phyloP scores from a whole-genome alignment of 2,888 invertebrate genomes.

The Lepidocyrtinus sp. region DNA sequence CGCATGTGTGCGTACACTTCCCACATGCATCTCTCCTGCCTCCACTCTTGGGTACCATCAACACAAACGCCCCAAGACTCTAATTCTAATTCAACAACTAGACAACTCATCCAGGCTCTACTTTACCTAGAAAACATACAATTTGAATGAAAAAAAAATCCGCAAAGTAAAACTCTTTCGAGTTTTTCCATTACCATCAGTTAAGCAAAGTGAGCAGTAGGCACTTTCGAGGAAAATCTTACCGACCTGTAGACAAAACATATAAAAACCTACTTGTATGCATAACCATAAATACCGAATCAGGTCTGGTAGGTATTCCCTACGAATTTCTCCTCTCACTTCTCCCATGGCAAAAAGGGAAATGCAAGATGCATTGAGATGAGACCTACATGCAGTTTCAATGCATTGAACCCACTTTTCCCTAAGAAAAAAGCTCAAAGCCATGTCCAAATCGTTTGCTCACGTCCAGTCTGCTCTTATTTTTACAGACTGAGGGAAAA shows the following conservation, averaged over 20 bases:
- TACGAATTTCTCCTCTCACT: not conserved
- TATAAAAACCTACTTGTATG: not conserved
- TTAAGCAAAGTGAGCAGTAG: constrained; percentile 1
- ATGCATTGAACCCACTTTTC: constrained; percentile 5
- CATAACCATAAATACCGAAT: not conserved
- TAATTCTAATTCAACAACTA: constrained; percentile 56
- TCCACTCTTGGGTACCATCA: constrained; percentile 52
- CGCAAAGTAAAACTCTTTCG: not conserved
- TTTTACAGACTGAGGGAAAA: not conserved
- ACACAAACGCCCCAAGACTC: constrained; percentile 59
- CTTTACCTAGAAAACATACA: constrained; percentile 3
- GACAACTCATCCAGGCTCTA: constrained; percentile 42
- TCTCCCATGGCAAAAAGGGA: not conserved
- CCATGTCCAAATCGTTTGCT: constrained; percentile 9
- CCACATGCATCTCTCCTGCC: not conserved
- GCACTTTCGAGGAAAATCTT: not conserved
- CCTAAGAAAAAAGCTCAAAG: not conserved
- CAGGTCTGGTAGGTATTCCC: not conserved
- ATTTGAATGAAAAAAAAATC: constrained; percentile 11
- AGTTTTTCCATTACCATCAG: not conserved
- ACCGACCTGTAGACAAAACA: not conserved
- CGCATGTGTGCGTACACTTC: constrained; percentile 4
- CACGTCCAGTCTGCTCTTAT: constrained; percentile 7
- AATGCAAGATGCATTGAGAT: constrained; percentile 15
- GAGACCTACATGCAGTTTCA: not conserved